phyloP scores from a whole-genome alignment of 2,888 invertebrate species.

The Drosophila buzzatii region DNA sequence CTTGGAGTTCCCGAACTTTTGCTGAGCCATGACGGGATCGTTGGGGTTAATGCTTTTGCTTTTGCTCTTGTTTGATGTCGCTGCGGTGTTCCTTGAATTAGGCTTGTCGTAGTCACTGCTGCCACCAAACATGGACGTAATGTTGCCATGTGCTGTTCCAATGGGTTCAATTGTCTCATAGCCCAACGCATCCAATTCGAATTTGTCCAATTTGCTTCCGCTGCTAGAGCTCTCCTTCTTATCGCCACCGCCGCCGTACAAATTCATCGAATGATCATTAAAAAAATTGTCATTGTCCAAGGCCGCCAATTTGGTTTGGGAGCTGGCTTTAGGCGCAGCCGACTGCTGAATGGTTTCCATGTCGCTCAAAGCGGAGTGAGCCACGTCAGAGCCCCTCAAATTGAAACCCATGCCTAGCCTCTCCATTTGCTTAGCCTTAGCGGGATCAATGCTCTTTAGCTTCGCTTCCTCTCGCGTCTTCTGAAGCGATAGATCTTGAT shows the following conservation, averaged over 20 bases:
- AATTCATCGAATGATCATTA: constrained; percentile 73
- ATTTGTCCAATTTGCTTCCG: constrained; percentile 78
- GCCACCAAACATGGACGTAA: constrained; percentile 83
- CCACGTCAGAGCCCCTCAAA: constrained; percentile 87
- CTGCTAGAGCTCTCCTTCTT: constrained; percentile 50
- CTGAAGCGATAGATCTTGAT: constrained; percentile 90
- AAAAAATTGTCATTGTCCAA: constrained; percentile 80
- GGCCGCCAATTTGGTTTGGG: constrained; percentile 60
- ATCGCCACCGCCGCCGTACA: constrained; percentile 63
- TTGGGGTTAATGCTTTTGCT: constrained; percentile 50
- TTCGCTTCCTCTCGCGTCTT: constrained; percentile 91
- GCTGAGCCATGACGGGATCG: constrained; percentile 89
- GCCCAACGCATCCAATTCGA: constrained; percentile 83
- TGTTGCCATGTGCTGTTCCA: constrained; percentile 81
- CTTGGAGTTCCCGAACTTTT: constrained; percentile 98
- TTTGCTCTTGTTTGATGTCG: constrained; percentile 30
- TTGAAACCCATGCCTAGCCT: constrained; percentile 96
- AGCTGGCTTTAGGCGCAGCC: constrained; percentile 83
- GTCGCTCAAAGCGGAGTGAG: constrained; percentile 95
- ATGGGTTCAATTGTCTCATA: constrained; percentile 85
- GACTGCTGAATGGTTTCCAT: constrained; percentile 97
- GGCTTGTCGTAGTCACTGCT: constrained; percentile 64
- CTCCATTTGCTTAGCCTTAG: constrained; percentile 95
- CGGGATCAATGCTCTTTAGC: constrained; percentile 90
- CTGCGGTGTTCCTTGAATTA: constrained; percentile 36